Conservation (phyloP, 2,888 invertebrate genomes). For the Cabera pusaria region DNA sequence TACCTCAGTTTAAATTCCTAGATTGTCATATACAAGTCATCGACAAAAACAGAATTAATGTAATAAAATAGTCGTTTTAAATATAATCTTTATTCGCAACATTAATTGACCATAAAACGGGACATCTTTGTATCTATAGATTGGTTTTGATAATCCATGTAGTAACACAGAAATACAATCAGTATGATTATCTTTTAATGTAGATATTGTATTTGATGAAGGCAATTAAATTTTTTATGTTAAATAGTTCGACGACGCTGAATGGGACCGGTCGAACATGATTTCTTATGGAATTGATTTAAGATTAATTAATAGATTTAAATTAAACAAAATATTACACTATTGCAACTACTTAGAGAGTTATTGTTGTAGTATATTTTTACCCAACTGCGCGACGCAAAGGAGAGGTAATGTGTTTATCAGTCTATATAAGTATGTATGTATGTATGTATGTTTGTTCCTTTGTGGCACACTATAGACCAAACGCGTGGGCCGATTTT, state of each 20-base stretch:
- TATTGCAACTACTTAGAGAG: too few species aligned
- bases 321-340: too few species aligned
- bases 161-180: slow-evolving; percentile 42
- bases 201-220: slow-evolving; percentile 54
- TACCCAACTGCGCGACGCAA: too few species aligned
- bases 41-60: slow-evolving; percentile 8
- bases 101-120: slow-evolving; percentile 47
- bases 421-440: too few species aligned
- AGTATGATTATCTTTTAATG: slow-evolving; percentile 42
- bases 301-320: slow-evolving; percentile 66
- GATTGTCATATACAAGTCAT: slow-evolving; percentile 31
- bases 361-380: too few species aligned
- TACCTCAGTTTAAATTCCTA: slow-evolving; percentile 48
- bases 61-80: slow-evolving; percentile 31
- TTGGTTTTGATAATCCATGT: slow-evolving; percentile 35
- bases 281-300: slow-evolving; percentile 44
- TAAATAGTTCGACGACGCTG: slow-evolving; percentile 48
- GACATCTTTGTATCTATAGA: slow-evolving; percentile 35
- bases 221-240: slow-evolving; percentile 77
- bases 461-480: too few species aligned
- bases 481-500: too few species aligned
- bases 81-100: slow-evolving; percentile 41
- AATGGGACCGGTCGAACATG: slow-evolving; percentile 55
- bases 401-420: too few species aligned
- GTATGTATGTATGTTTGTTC: too few species aligned